These are phyloP conservation scores for Entomobrya proxima DNA, from an alignment of 2,888 invertebrate species.

Conservation along the genomic window DNA sequence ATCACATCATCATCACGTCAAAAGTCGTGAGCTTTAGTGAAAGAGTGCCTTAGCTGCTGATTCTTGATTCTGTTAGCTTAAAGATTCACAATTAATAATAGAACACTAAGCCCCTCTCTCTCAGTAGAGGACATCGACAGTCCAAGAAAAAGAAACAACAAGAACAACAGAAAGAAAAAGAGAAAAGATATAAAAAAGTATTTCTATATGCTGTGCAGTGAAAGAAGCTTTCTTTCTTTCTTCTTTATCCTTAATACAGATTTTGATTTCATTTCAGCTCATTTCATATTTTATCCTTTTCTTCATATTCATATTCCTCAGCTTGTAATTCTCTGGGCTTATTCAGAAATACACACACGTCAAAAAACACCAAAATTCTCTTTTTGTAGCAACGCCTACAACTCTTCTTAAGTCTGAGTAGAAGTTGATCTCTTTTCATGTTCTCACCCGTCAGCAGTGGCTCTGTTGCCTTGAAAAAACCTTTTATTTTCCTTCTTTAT, in stretches of 20 bases:
- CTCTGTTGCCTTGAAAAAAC: no score
- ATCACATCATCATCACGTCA: conserved; percentile 24
- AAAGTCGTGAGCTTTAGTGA: conserved; percentile 12
- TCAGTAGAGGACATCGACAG: not conserved
- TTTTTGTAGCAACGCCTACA: not conserved
- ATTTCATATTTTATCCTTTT: conserved; percentile 41
- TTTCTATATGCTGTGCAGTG: not conserved
- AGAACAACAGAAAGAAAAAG: not conserved
- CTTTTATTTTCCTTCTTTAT: no score
- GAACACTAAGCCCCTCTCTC: not conserved
- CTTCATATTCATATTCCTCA: not conserved
- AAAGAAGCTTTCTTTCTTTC: conserved; percentile 49
- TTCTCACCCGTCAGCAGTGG: no score
- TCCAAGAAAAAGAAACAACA: not conserved
- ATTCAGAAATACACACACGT: conserved; percentile 24
- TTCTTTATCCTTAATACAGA: not conserved
- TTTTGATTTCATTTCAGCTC: conserved; percentile 17
- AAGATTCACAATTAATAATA: not conserved
- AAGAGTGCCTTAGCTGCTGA: no score
- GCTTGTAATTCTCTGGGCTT: conserved; percentile 52
- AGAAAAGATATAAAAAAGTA: not conserved
- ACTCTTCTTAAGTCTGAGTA: not conserved
- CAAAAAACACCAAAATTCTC: not conserved
- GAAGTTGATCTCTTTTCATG: no score
- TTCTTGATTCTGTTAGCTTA: no score